Evolutionary conservation across 2,888 invertebrate genomes (phyloP).

Genomic region (Busseola fusca): DNA sequence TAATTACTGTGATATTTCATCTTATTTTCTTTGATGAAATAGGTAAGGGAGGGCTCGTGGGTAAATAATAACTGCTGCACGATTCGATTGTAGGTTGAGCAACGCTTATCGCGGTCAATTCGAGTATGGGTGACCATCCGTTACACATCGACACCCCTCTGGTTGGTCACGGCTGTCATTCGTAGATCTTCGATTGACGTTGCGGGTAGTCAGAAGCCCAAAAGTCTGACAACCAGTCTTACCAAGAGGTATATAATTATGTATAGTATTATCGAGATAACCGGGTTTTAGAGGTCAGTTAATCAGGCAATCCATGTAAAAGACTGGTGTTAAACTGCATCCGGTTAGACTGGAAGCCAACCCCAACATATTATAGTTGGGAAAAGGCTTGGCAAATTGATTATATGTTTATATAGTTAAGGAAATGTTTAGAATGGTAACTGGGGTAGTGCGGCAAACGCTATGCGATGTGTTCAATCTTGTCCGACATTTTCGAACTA

Average conservation of each 20-base stretch:
- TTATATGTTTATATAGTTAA: conserved; percentile 7
- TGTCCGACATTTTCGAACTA: conserved; percentile 16
- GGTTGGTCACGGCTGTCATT: neutral
- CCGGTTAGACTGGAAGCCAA: neutral
- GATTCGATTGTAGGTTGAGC: neutral
- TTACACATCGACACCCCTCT: neutral
- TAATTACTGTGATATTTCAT: conserved; percentile 75
- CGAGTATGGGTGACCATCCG: too few species aligned
- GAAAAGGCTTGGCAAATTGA: neutral
- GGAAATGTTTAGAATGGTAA: conserved; percentile 17
- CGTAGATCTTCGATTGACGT: neutral
- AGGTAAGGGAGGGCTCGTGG: conserved; percentile 17
- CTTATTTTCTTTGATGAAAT: conserved; percentile 57
- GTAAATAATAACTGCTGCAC: neutral
- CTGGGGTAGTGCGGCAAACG: conserved; percentile 1
- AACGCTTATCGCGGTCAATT: neutral
- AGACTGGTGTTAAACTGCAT: neutral
- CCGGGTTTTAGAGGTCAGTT: neutral
- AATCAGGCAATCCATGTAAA: neutral
- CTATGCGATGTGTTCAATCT: conserved; percentile 6
- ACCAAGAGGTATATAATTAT: neutral
- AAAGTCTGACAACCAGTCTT: neutral
- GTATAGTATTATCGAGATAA: neutral
- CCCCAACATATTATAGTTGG: neutral
- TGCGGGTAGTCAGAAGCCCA: neutral